Conservation (phyloP, 2,113 vertebrate species). For the Eidolon helvum region DNA sequence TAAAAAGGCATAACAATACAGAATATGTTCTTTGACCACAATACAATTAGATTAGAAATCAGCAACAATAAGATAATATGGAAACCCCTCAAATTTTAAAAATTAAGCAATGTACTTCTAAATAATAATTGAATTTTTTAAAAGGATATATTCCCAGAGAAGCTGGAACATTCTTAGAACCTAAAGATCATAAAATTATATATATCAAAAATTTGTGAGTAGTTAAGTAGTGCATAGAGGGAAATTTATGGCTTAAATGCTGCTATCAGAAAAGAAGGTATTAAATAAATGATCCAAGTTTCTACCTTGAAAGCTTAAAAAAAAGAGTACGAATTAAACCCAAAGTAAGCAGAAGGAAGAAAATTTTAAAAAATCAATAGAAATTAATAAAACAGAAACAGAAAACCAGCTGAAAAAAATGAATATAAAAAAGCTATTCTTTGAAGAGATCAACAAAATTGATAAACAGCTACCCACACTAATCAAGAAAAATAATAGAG, state of each 20-base stretch:
- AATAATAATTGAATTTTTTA: neutral
- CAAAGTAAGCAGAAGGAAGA: neutral
- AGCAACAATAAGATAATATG: neutral
- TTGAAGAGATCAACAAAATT: neutral
- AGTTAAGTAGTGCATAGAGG: neutral
- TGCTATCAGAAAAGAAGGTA: neutral
- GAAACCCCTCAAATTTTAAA: neutral
- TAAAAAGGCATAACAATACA: too few relatives aligned
- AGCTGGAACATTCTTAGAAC: neutral
- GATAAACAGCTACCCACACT: neutral
- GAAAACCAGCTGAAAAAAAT: neutral
- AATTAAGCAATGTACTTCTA: neutral
- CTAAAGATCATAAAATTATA: neutral
- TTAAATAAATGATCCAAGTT: neutral
- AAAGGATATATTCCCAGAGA: neutral
- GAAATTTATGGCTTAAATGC: neutral
- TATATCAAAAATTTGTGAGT: neutral
- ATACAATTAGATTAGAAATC: neutral
- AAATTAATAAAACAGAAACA: neutral
- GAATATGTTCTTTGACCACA: too few relatives aligned
- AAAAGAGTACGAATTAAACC: neutral
- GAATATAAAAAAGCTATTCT: neutral
- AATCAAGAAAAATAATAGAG: neutral
- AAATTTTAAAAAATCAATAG: neutral
- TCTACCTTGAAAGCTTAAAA: neutral